A percentile compares a stretch with the other conserved stretches of the same genome.
phyloP scores from a whole-genome alignment of 2,797 vertebrate genomes.

The Ataeniobius toweri region DNA sequence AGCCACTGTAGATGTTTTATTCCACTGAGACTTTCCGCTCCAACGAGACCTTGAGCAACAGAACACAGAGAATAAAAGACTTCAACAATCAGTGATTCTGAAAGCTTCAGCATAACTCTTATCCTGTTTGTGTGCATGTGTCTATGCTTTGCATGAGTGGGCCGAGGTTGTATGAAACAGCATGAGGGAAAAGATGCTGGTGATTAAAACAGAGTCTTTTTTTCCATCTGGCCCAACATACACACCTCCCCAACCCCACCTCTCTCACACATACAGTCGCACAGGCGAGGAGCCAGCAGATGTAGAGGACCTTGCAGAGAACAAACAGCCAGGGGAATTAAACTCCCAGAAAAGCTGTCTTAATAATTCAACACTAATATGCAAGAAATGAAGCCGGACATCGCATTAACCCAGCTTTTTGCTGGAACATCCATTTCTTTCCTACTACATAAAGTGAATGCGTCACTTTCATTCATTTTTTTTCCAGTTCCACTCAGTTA shows the following conservation, averaged over 20 bases:
- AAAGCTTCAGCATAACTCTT: constrained; percentile 9
- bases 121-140: not conserved
- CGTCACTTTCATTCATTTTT: constrained; percentile 26
- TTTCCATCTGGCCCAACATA: not conserved
- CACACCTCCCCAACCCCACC: not conserved
- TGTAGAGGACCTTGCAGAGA: constrained; percentile 37
- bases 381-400: constrained; percentile 56
- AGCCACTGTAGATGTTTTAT: constrained; percentile 22
- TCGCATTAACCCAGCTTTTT: constrained; percentile 47
- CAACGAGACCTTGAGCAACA: constrained; percentile 21
- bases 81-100: not conserved
- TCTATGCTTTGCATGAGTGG: not conserved
- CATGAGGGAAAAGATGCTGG: constrained; percentile 7
- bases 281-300: constrained; percentile 33
- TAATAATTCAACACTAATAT: constrained; percentile 47
- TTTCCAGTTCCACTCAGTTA: constrained; percentile 12
- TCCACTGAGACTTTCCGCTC: constrained; percentile 29
- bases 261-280: constrained; percentile 3
- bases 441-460: not conserved
- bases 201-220: constrained; percentile 3
- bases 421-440: constrained; percentile 41
- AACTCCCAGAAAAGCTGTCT: constrained; percentile 50
- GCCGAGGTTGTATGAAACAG: constrained; percentile 10
- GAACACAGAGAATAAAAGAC: constrained; percentile 29
- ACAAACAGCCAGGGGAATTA: constrained; percentile 47